Percentiles rank a stretch among this genome's conserved stretches.
Conservation (phyloP, 2,888 invertebrate species). For the Platynereis dumerilii region DNA sequence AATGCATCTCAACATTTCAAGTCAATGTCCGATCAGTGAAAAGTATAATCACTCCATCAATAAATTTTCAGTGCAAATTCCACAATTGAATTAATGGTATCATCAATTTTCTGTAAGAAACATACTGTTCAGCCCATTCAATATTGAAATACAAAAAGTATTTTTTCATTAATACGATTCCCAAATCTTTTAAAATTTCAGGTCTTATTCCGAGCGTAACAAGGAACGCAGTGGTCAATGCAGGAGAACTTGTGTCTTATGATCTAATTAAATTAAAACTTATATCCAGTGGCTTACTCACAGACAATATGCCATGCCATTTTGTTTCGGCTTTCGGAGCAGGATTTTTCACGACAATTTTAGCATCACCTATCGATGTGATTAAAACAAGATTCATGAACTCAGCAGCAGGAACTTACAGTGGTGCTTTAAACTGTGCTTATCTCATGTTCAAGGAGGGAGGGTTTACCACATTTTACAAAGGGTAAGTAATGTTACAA, state of each 20-base stretch:
- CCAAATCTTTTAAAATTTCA: conserved; percentile 42
- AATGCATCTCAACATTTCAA: no score
- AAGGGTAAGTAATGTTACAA: conserved; percentile 69
- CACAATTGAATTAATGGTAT: no score
- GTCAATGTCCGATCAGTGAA: no score
- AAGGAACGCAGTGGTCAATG: conserved; percentile 72
- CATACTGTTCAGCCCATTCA: no score
- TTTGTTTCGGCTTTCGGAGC: conserved; percentile 65
- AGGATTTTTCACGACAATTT: conserved; percentile 71
- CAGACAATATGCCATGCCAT: conserved; percentile 72
- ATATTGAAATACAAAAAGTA: no score
- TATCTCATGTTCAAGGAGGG: conserved; percentile 67
- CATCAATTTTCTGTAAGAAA: no score
- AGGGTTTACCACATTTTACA: conserved; percentile 72
- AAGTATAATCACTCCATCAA: no score
- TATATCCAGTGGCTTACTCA: conserved; percentile 65
- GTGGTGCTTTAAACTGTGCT: conserved; percentile 70
- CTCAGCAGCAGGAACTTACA: conserved; percentile 69
- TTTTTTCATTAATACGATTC: no score
- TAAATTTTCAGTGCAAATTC: no score
- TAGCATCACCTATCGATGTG: conserved; percentile 74
- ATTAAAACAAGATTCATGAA: conserved; percentile 73
- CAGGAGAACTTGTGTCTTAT: conserved; percentile 73
- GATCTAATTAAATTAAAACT: conserved; percentile 72
- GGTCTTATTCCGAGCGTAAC: conserved; percentile 73